Conservation (phyloP, 2,113 vertebrate species). For the Alces alces region DNA sequence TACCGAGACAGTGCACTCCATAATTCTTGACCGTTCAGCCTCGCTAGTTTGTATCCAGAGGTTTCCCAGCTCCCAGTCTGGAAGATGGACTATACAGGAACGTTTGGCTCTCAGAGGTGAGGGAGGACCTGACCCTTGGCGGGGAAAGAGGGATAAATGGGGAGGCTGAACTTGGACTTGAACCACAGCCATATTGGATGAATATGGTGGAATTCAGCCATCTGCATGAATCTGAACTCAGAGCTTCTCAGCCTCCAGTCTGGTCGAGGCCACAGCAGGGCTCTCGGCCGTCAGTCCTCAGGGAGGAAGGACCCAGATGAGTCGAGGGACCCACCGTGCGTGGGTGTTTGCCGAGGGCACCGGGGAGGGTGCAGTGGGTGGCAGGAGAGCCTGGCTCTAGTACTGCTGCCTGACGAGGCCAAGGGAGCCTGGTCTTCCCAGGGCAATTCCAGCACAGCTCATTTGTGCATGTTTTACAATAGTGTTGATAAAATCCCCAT, state of each 20-base stretch:
- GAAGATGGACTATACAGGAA: not conserved
- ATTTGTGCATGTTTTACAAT: conserved; percentile 83
- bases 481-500: conserved; percentile 86
- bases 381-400: conserved; percentile 59
- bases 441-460: conserved; percentile 78
- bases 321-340: rapidly evolving
- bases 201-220: not conserved
- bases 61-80: not conserved
- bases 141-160: not conserved
- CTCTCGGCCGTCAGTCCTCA: not conserved
- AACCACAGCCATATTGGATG: not conserved
- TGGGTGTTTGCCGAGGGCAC: not conserved
- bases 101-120: not conserved
- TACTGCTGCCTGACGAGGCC: conserved; percentile 72
- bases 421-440: conserved; percentile 68
- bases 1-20: not conserved
- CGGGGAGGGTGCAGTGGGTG: conserved; percentile 16
- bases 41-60: not conserved
- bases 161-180: not conserved
- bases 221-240: not conserved
- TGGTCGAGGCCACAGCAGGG: not conserved
- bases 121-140: not conserved
- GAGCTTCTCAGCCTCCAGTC: not conserved
- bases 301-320: not conserved
- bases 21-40: not conserved